Base-by-base conservation (phyloP, 2,888 invertebrate species). In the Dasypogon diadema region DNA sequence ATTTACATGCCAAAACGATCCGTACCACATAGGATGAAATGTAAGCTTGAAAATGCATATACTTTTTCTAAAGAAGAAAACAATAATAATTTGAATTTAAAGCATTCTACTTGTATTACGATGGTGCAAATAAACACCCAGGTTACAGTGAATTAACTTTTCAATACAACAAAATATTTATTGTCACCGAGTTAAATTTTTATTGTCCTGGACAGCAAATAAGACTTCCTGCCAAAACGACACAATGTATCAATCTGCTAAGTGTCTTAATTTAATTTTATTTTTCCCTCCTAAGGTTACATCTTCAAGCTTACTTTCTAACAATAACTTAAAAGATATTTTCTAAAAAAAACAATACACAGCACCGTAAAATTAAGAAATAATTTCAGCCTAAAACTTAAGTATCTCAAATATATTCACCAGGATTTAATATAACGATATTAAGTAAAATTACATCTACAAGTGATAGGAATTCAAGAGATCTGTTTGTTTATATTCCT, bases 271-370 rank as follows among this genome's bases (percentile, higher is more conserved):
- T n/a, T n/a, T n/a, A n/a, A 10, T 30, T 30, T 30, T n/a, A 30
- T 42, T 1, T 42, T 12, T 12, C n/a, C n/a, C 8, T 42, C 2
- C n/a, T 42, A 42, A 42, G 8, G 42, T 42, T 42, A 42, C 60
- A 60, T 60, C 60, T 65, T 65, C 65, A 65, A 65, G 65, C 65
- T 65, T 65, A 65, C 65, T 46, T 42, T 42, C 42, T 60, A 65
- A 65, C 48, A 65, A 46, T 24, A 65, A 65, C 46, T 51, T 51
- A 21, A 21, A 21, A 65, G 5, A 14, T 63, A 63, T 21, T 21
- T 21, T 42, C n/a, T 21, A 42, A 8, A 4, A 63, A 46, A 65
- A 48, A 37, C 4, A 48, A 21, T 51, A 48, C 65, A 65, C 65
- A 65, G 65, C 65, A 65, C 65, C 65, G n/a, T 24, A 42, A 16